phyloP scores from a whole-genome alignment of 2,113 vertebrate genomes.

The Chauna torquata region DNA sequence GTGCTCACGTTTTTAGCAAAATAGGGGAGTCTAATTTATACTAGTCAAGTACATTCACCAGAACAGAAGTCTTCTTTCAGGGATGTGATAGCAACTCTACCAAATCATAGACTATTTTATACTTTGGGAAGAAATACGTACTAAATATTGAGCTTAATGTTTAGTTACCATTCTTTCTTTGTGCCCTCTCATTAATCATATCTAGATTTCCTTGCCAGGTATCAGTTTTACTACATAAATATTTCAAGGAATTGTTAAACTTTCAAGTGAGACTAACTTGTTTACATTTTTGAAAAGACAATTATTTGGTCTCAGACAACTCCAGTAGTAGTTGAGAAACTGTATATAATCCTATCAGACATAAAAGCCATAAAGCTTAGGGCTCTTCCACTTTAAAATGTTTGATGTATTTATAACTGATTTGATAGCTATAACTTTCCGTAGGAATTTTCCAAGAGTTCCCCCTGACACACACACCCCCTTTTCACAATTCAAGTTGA shows the following conservation, averaged over 20 bases:
- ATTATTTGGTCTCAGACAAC: neutral
- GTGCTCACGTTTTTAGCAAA: neutral
- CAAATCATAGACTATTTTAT: neutral
- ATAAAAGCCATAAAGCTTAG: neutral
- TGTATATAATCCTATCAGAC: neutral
- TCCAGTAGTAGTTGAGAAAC: neutral
- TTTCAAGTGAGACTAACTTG: neutral
- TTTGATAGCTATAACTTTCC: neutral
- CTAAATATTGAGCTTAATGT: neutral
- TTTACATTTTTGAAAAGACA: slow-evolving; percentile 15
- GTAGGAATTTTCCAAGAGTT: neutral
- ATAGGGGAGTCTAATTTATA: neutral
- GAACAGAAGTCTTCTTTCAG: neutral
- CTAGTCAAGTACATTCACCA: neutral
- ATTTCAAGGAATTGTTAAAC: neutral
- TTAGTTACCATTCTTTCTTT: neutral
- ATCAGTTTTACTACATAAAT: neutral
- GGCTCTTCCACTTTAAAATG: neutral
- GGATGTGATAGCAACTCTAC: neutral
- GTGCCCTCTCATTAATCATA: neutral
- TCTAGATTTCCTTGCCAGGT: neutral
- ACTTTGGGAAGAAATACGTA: neutral
- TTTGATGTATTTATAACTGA: neutral
- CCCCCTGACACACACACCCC: too few species aligned
- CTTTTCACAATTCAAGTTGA: slow-evolving; percentile 8